Evolutionary conservation across 2,797 vertebrate genomes (phyloP), one percentile per base, ranked within the genome.

Genomic region (Saxicola maurus): DNA sequence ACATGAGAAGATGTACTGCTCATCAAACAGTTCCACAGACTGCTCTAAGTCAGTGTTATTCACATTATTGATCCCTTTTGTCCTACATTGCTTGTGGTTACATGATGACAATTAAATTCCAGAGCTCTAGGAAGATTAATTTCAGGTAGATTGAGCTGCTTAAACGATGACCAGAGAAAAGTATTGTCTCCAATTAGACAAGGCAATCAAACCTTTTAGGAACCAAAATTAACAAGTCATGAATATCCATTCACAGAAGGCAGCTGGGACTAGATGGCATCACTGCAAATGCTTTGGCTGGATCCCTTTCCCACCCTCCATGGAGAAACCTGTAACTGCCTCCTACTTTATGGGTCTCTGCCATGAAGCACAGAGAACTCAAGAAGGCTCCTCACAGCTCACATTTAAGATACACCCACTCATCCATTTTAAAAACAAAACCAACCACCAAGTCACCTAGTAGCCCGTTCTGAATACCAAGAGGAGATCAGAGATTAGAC

Each of bases 1-100:
- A n/a, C 71, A 53, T n/a, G 25, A 89, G 69, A 92, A 87, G 59
- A 85, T n/a, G 62, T 43, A 56, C 35, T 49, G 69, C 64, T 87
- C 91, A 89, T 75, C 55, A 77, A 82, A 75, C 17, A 52, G 69
- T 20, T 60, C 38, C 69, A 69, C 24, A 79, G 73, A 49, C 59
- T 68, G 52, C 73, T 65, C 0, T 65, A 77, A 91, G 11, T 76
- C 85, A 61, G 40, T 28, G 40, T 18, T 52, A 23, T 83, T 83
- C 82, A 56, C 60, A 40, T 57, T 92, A 91, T 33, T 76, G 85
- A 93, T 91, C 38, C 48, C 33, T 81, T 91, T 57, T 78, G 60
- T 69, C 35, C 62, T 55, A 25, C 9, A 3, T 10, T 56, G 38
- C 57, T 85, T 6, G 2, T 56, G 62, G 76, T 49, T 83, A 66